Evolutionary conservation across 2,113 vertebrate species (phyloP).

Genomic region (Greenwoodochromis staneri): DNA sequence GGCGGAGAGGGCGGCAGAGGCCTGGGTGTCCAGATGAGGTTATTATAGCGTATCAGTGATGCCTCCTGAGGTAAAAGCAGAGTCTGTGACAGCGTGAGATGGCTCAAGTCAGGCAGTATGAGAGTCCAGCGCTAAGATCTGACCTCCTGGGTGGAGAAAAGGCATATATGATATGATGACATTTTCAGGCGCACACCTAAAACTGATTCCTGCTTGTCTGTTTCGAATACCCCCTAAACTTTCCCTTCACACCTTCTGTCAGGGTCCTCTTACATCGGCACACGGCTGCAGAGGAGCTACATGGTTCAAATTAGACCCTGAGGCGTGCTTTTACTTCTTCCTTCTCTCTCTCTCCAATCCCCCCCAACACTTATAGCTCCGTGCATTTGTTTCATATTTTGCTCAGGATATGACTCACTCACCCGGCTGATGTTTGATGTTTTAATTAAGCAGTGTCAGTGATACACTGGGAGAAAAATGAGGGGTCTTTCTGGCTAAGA

Average conservation of each 20-base stretch:
- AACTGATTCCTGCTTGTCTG: not conserved
- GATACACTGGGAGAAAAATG: constrained; percentile 60
- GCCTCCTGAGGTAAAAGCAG: constrained; percentile 10
- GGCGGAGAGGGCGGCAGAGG: constrained; percentile 32
- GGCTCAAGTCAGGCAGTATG: not conserved
- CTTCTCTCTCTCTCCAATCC: not conserved
- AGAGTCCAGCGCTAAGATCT: not conserved
- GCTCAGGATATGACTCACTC: constrained; percentile 63
- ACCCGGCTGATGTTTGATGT: constrained; percentile 55
- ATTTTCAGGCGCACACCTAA: not conserved
- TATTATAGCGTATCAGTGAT: constrained; percentile 34
- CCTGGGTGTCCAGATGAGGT: constrained; percentile 25
- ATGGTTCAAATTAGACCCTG: constrained; percentile 64
- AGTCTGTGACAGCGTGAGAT: not conserved
- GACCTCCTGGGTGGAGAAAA: not conserved
- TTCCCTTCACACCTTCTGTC: not conserved
- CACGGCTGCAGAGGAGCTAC: constrained; percentile 28
- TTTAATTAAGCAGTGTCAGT: constrained; percentile 64
- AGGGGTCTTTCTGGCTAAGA: not conserved
- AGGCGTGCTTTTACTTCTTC: constrained; percentile 41
- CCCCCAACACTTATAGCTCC: not conserved
- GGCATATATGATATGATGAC: not conserved
- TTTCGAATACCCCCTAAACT: not conserved
- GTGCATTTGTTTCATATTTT: constrained; percentile 64
- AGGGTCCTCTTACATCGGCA: not conserved